Evolutionary conservation across 37 sponge, comb jelly and placozoan species (phyloP).

Genomic region (Cliona cf. orientalis): DNA sequence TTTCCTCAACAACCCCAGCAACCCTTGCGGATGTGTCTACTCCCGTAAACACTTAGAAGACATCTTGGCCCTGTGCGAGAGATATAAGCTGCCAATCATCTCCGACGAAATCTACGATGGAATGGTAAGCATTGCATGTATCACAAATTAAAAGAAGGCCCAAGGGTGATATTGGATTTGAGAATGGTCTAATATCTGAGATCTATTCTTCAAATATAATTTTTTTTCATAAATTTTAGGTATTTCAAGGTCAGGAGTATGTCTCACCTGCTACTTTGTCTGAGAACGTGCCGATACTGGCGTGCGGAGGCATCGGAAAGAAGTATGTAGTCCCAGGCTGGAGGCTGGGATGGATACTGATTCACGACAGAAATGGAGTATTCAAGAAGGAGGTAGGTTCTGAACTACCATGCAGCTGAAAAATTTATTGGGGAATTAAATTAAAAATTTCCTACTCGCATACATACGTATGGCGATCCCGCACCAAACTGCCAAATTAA

Average conservation of each 20-base stretch:
- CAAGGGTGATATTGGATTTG: no score
- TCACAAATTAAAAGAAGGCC: no score
- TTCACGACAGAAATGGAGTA: slow-evolving; percentile 80
- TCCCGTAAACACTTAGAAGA: slow-evolving; percentile 72
- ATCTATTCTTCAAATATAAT: no score
- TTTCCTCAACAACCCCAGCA: slow-evolving; percentile 89
- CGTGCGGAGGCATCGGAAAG: slow-evolving; percentile 86
- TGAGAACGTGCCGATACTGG: slow-evolving; percentile 81
- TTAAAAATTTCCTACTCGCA: no score
- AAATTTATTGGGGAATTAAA: no score
- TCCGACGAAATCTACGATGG: slow-evolving; percentile 90
- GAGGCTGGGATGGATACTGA: slow-evolving; percentile 95
- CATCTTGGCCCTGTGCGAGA: slow-evolving; percentile 76
- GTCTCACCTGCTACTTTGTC: slow-evolving; percentile 65
- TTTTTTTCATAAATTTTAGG: slow-evolving; percentile 38
- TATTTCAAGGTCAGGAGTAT: slow-evolving; percentile 66
- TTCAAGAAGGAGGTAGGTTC: slow-evolving; percentile 57
- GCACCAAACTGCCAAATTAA: no score
- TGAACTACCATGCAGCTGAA: neutral
- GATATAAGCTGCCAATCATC: slow-evolving; percentile 78
- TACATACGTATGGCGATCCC: no score
- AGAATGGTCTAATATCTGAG: no score
- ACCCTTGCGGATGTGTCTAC: slow-evolving; percentile 97
- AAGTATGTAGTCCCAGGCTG: slow-evolving; percentile 93
- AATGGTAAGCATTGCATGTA: no score